Evolutionary conservation across 2,888 invertebrate genomes (phyloP), one percentile per base, ranked within the genome.

Genomic region (Cephonodes hylas): DNA sequence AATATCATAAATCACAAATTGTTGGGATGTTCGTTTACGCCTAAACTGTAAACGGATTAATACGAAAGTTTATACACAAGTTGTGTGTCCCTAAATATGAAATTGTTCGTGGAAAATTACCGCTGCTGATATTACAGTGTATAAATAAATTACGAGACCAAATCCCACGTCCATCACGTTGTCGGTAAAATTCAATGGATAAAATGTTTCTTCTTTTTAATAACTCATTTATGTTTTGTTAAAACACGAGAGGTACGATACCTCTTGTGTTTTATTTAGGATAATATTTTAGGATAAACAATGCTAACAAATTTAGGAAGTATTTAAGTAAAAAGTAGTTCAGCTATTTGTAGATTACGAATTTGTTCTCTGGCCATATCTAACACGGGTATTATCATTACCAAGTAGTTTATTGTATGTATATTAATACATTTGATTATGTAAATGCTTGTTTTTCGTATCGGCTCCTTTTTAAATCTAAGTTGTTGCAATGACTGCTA

Each of bases 11-110:
- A 53, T 53, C 53, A 53, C 18, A 53, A 31, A 53, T 53, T 18
- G 31, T 53, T 31, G 27, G 53, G 53, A 53, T 53, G 27, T 31
- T 53, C 53, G 53, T 53, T 20, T 27, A 53, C 53, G 53, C 53
- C 53, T 53, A 53, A 53, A 53, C 53, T 53, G 31, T 53, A 31
- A 53, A 53, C 53, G 53, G 53, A 53, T 53, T 53, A 53, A 53
- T 53, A 31, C 31, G 7, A 53, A 53, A 53, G 31, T 53, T 53
- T 31, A 10, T 53, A 10, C 4, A 10, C 31, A 31, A 18, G 10
- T 18, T 53, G 45, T 48, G 48, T 53, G 53, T 53, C 53, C 53
- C 44, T 44, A 27, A 31, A 53, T 31, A 10, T 18, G 10, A 31
- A 18, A 31, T 13, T 53, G 31, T 27, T 53, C 15, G 18, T 27